phyloP scores from a whole-genome alignment of 1,140 invertebrate genomes.

The Chelonus insularis region DNA sequence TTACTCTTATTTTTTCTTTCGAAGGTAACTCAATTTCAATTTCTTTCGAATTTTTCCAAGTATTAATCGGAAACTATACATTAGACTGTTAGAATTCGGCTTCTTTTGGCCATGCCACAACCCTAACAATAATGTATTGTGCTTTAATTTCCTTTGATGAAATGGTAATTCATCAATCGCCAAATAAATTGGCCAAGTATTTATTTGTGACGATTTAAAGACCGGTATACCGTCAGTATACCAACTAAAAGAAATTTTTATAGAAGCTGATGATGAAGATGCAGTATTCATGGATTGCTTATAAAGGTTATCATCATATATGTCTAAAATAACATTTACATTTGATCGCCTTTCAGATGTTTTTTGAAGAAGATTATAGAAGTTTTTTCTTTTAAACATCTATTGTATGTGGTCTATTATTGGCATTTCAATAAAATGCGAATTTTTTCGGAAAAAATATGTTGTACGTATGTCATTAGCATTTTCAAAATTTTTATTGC shows the following conservation, averaged over 20 bases:
- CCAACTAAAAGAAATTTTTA: conserved; percentile 35
- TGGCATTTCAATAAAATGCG: no score
- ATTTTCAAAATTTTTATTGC: no score
- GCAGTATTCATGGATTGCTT: background rate
- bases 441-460: no score
- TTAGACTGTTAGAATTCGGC: conserved; percentile 18
- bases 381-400: no score
- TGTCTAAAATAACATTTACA: background rate
- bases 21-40: no score
- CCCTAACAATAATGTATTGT: conserved; percentile 34
- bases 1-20: no score
- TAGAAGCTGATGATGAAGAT: conserved; percentile 27
- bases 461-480: no score
- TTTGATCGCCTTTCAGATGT: no score
- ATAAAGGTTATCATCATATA: background rate
- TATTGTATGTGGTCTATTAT: no score
- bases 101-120: conserved; percentile 33
- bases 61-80: background rate
- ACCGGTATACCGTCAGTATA: conserved; percentile 44
- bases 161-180: conserved; percentile 42
- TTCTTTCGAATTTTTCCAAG: no score
- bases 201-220: conserved; percentile 43
- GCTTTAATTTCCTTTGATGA: conserved; percentile 28
- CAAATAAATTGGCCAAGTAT: conserved; percentile 44
- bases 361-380: no score